These are phyloP conservation scores for Xestoiulus laeticollis DNA, from an alignment of 2,888 invertebrate species.

Conservation along the genomic window DNA sequence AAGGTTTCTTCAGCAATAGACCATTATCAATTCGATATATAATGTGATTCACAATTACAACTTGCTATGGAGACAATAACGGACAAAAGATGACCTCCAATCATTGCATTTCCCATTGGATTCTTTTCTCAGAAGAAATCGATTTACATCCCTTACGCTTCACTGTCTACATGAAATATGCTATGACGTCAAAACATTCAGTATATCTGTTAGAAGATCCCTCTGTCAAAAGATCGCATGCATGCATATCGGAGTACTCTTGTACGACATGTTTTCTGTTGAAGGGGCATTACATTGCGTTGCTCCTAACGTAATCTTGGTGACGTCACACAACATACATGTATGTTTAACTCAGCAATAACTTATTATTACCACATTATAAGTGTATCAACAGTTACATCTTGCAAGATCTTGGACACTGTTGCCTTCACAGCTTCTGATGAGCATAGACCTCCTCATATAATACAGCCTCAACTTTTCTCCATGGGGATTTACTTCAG, in stretches of 20 bases:
- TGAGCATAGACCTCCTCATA: background rate
- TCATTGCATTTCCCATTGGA: slow-evolving; percentile 24
- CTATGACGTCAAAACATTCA: background rate
- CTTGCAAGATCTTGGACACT: background rate
- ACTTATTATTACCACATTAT: no score
- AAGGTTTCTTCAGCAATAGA: background rate
- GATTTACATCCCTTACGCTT: slow-evolving; percentile 2
- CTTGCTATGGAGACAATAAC: slow-evolving; percentile 12
- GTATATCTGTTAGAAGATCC: background rate
- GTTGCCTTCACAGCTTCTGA: background rate
- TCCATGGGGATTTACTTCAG: background rate
- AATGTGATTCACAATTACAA: slow-evolving; percentile 35
- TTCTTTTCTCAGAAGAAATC: background rate
- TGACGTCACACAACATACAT: no score
- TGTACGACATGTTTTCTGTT: no score
- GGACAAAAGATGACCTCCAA: slow-evolving; percentile 35
- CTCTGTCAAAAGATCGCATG: background rate
- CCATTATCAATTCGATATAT: background rate
- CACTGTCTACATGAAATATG: background rate
- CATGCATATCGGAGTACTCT: background rate
- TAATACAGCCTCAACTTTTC: background rate
- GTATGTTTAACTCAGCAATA: no score
- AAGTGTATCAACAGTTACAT: no score
- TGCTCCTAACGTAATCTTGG: no score
- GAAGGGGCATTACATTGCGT: no score